These are phyloP conservation scores for Vesta saturnalis DNA, from an alignment of 2,888 invertebrate genomes.

Conservation along the genomic window DNA sequence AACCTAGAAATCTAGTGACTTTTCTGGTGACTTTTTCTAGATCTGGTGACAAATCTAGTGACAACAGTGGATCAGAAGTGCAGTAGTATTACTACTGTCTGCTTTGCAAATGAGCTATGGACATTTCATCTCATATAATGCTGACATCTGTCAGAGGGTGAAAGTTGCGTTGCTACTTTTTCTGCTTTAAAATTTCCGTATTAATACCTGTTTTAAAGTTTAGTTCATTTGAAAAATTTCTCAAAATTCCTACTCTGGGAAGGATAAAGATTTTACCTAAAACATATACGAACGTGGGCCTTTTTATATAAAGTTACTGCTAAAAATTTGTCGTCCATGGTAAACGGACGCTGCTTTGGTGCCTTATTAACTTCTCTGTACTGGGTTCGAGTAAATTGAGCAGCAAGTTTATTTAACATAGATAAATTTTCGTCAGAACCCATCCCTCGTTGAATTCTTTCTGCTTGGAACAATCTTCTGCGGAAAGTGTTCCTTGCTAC, in stretches of 20 bases:
- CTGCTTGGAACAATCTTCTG: background rate
- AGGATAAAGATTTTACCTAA: background rate
- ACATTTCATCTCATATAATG: background rate
- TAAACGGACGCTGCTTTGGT: background rate
- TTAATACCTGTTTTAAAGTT: conserved; percentile 1
- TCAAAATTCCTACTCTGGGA: background rate
- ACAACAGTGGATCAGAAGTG: no score
- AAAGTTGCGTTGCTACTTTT: conserved; percentile 1
- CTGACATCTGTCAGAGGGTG: background rate
- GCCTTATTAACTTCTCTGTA: conserved; percentile 2
- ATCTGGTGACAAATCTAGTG: no score
- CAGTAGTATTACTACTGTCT: no score
- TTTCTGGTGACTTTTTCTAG: no score
- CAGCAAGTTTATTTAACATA: background rate
- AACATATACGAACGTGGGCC: no score
- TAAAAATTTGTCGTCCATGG: background rate
- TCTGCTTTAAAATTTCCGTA: background rate
- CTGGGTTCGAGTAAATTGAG: background rate
- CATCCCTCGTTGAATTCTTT: background rate
- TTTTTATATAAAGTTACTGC: background rate
- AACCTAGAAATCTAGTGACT: no score
- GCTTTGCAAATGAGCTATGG: no score
- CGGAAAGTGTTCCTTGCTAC: conserved; percentile 3
- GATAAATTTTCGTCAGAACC: background rate
- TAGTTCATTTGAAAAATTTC: background rate